phyloP scores from a whole-genome alignment of 2,797 vertebrate species.

The Sebastes iracundus region DNA sequence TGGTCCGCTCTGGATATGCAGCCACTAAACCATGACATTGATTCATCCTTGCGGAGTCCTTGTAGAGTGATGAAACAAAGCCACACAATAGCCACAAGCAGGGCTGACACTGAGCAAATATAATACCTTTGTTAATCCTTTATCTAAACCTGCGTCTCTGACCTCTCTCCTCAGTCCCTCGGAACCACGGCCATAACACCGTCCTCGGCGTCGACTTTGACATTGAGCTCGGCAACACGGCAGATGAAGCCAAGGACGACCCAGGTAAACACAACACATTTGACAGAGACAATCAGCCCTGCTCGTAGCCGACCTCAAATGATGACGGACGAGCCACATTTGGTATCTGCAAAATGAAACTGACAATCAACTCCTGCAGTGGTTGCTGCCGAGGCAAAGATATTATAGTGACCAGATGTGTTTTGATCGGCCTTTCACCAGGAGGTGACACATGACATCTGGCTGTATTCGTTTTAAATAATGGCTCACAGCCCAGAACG shows the following conservation, averaged over 20 bases:
- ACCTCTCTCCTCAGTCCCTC: slow-evolving; percentile 85
- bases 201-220: slow-evolving; percentile 88
- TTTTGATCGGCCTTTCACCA: slow-evolving; percentile 61
- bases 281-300: slow-evolving; percentile 19
- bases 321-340: slow-evolving; percentile 40
- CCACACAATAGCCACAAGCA: slow-evolving; percentile 28
- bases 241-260: slow-evolving; percentile 91
- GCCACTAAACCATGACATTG: slow-evolving; percentile 50
- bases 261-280: slow-evolving; percentile 85
- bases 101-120: slow-evolving; percentile 30
- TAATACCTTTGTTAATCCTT: slow-evolving; percentile 58
- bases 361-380: slow-evolving; percentile 40
- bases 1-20: not conserved
- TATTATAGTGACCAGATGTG: slow-evolving; percentile 61
- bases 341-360: slow-evolving; percentile 34
- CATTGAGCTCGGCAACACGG: slow-evolving; percentile 94
- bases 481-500: slow-evolving; percentile 44
- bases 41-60: slow-evolving; percentile 40
- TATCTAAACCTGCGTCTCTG: slow-evolving; percentile 45
- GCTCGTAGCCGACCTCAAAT: slow-evolving; percentile 6
- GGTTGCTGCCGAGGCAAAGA: slow-evolving; percentile 11
- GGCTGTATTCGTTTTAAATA: slow-evolving; percentile 44
- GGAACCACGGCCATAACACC: slow-evolving; percentile 88
- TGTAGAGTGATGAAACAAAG: slow-evolving; percentile 42
- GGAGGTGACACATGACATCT: slow-evolving; percentile 64